Evolutionary conservation across 2,888 invertebrate genomes (phyloP).

Genomic region (Ectemnius continuus): DNA sequence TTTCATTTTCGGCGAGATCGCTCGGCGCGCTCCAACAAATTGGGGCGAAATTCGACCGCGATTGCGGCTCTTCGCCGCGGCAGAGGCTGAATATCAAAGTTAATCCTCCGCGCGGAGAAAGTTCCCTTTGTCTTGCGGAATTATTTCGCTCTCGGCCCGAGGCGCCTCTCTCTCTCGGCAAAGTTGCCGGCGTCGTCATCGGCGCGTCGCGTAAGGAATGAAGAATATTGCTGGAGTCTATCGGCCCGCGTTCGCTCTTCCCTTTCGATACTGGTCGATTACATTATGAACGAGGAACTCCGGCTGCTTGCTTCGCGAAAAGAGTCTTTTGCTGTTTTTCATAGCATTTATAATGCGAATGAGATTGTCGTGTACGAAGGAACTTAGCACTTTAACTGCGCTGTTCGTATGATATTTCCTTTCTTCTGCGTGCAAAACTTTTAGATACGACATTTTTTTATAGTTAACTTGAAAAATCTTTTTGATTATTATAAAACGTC

Average conservation of each 20-base stretch:
- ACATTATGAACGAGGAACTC: slow-evolving; percentile 31
- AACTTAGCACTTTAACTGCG: no score
- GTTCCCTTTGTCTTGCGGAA: slow-evolving; percentile 29
- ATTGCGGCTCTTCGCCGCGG: not conserved
- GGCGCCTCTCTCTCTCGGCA: slow-evolving; percentile 22
- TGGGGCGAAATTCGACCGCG: no score
- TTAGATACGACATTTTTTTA: no score
- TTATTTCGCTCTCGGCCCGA: slow-evolving; percentile 29
- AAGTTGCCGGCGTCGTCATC: slow-evolving; percentile 40
- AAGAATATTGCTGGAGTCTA: slow-evolving; percentile 45
- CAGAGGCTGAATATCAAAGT: slow-evolving; percentile 1
- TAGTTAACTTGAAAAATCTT: no score
- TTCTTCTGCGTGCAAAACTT: no score
- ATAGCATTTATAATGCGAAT: not conserved
- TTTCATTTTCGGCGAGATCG: no score
- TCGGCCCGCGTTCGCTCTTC: slow-evolving; percentile 9
- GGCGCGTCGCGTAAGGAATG: slow-evolving; percentile 50
- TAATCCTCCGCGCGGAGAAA: slow-evolving; percentile 10
- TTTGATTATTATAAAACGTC: no score
- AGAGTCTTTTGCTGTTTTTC: slow-evolving; percentile 16
- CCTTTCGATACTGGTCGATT: slow-evolving; percentile 41
- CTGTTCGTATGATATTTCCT: no score
- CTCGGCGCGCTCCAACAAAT: no score
- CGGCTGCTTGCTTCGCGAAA: no score
- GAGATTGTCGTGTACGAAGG: no score